Conservation (phyloP, 1,140 invertebrate species). For the Brachionus rotundiformis region DNA sequence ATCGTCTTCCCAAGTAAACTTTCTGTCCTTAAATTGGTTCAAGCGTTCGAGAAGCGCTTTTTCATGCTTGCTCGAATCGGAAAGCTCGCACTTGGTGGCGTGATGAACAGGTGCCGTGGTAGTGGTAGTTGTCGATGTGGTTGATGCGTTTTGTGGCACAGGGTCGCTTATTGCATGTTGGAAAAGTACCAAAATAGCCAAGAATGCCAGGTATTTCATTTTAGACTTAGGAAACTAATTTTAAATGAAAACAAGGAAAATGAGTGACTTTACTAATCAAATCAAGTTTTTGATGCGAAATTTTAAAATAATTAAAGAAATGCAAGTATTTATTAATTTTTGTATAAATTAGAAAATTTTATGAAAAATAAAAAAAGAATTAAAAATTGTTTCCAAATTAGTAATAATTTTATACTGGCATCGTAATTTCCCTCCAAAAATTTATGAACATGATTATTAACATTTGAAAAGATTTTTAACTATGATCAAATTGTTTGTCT, state of each 20-base stretch:
- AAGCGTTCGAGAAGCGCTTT: neutral
- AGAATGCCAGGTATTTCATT: constrained; percentile 1
- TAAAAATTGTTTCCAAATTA: neutral
- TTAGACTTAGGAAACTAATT: neutral
- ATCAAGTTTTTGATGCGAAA: constrained; percentile 1
- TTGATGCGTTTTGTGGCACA: neutral
- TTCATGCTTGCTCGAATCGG: constrained; percentile 9
- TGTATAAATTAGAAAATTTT: neutral
- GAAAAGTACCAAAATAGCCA: neutral
- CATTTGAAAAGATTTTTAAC: neutral
- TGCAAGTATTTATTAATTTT: neutral
- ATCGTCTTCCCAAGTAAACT: neutral
- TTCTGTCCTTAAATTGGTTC: neutral
- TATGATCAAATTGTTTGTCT: constrained; percentile 28
- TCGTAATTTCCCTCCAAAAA: constrained; percentile 18
- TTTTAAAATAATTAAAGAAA: neutral
- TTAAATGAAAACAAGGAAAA: neutral
- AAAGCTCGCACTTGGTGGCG: neutral
- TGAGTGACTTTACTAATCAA: constrained; percentile 2
- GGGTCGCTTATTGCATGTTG: neutral
- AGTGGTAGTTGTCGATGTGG: neutral
- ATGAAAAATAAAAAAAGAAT: neutral
- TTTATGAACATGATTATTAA: neutral
- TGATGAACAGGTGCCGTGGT: neutral
- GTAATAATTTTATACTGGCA: neutral